Evolutionary conservation across 1,140 invertebrate genomes (phyloP).

Genomic region (Euschistus heros): DNA sequence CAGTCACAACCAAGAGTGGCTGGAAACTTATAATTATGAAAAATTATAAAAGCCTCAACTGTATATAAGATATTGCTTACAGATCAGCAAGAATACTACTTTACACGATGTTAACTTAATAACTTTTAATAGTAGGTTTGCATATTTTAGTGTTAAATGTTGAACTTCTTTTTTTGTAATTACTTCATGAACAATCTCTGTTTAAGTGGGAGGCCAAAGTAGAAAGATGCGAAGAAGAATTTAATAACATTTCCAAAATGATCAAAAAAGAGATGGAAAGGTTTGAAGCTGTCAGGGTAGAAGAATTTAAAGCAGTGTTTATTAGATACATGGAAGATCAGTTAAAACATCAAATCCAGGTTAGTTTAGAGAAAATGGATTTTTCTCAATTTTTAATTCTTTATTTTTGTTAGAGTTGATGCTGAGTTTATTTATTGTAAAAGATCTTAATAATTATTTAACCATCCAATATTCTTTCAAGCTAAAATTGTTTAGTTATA

Average conservation of each 20-base stretch:
- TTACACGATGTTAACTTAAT: too few species aligned
- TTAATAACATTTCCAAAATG: slow-evolving; percentile 89
- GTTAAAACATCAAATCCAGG: slow-evolving; percentile 92
- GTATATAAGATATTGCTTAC: too few species aligned
- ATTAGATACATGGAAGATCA: slow-evolving; percentile 89
- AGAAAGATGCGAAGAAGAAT: slow-evolving; percentile 90
- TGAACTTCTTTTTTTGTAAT: slow-evolving; percentile 3
- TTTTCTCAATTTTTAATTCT: neutral
- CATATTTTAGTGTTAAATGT: too few species aligned
- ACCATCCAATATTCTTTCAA: slow-evolving; percentile 9
- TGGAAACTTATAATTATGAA: too few species aligned
- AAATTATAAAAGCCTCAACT: too few species aligned
- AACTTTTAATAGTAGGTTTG: too few species aligned
- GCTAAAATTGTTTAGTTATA: slow-evolving; percentile 1
- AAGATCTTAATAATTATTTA: neutral
- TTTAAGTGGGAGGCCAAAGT: slow-evolving; percentile 88
- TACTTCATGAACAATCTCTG: slow-evolving; percentile 25
- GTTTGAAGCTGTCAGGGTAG: slow-evolving; percentile 77
- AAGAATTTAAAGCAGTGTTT: slow-evolving; percentile 82
- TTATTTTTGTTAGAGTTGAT: neutral
- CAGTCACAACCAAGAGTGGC: too few species aligned
- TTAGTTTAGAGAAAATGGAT: slow-evolving; percentile 19
- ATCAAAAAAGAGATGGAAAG: slow-evolving; percentile 93
- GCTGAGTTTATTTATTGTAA: neutral
- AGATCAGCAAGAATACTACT: too few species aligned